A percentile compares a stretch with the other conserved stretches of the same genome.
Conservation (phyloP, 2,113 vertebrate species). For the Mugil cephalus region DNA sequence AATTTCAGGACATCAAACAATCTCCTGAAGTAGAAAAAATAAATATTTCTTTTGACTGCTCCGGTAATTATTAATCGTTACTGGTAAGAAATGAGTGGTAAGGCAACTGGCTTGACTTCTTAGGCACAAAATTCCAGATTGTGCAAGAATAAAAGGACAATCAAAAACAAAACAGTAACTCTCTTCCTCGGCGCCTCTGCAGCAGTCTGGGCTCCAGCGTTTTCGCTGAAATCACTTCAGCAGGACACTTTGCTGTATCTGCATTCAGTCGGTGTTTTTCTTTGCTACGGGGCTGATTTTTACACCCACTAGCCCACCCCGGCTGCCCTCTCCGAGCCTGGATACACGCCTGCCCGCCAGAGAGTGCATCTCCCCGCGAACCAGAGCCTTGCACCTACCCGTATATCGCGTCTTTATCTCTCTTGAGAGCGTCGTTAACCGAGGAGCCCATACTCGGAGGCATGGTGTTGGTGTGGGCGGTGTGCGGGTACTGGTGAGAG, state of each 20-base stretch:
- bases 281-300: background rate
- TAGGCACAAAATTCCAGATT: slow-evolving; percentile 7
- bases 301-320: slow-evolving; percentile 20
- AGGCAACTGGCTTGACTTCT: background rate
- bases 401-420: slow-evolving; percentile 99
- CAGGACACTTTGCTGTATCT: slow-evolving; percentile 18
- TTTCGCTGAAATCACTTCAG: slow-evolving; percentile 1
- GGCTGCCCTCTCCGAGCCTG: slow-evolving; percentile 28
- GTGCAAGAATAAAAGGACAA: slow-evolving; percentile 5
- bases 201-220: slow-evolving; percentile 17
- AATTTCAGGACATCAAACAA: background rate
- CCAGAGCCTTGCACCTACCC: slow-evolving; percentile 88
- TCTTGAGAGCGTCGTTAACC: slow-evolving; percentile 98
- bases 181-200: slow-evolving; percentile 15
- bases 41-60: background rate
- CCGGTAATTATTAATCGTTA: slow-evolving; percentile 13
- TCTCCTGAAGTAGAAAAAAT: background rate
- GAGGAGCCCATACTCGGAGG: slow-evolving; percentile 97
- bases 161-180: slow-evolving; percentile 1
- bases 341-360: slow-evolving; percentile 25
- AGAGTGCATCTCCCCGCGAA: slow-evolving; percentile 15
- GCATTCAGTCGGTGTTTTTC: slow-evolving; percentile 6
- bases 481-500: slow-evolving; percentile 98
- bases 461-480: slow-evolving; percentile 96
- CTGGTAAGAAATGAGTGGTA: background rate